phyloP scores from a whole-genome alignment of 2,113 vertebrate genomes.

The Alces alces region DNA sequence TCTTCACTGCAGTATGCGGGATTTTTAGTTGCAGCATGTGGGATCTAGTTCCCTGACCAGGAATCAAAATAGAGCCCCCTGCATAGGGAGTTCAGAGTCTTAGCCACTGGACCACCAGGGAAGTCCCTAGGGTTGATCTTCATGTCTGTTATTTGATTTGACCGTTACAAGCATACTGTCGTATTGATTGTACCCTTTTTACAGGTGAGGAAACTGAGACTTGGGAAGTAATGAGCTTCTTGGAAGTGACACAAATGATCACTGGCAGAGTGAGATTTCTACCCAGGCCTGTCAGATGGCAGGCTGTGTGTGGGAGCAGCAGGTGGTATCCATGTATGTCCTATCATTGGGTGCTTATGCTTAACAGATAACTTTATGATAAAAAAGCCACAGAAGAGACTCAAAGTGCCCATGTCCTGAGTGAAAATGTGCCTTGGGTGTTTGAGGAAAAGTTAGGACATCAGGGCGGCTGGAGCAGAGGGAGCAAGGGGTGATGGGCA shows the following conservation, averaged over 20 bases:
- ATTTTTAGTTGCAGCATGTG: neutral
- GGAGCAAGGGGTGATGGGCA: neutral
- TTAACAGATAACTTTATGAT: neutral
- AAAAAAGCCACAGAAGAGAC: neutral
- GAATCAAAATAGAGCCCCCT: neutral
- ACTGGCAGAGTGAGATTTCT: neutral
- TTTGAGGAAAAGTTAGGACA: neutral
- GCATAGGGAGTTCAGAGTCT: neutral
- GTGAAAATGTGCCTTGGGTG: neutral
- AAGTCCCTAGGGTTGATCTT: neutral
- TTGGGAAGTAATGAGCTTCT: neutral
- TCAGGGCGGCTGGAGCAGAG: neutral
- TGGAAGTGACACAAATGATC: neutral
- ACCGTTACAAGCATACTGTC: neutral
- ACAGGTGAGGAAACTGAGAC: neutral
- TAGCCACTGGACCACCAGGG: neutral
- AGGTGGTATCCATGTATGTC: fast-evolving
- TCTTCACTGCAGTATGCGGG: neutral
- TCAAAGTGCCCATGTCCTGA: neutral
- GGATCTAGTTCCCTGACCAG: neutral
- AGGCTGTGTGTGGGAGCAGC: neutral
- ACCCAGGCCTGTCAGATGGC: neutral
- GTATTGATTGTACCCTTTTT: neutral
- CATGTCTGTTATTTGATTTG: neutral
- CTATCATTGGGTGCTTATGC: neutral